Base-by-base conservation (phyloP, 2,797 vertebrate genomes). In the Margarornis squamiger region DNA sequence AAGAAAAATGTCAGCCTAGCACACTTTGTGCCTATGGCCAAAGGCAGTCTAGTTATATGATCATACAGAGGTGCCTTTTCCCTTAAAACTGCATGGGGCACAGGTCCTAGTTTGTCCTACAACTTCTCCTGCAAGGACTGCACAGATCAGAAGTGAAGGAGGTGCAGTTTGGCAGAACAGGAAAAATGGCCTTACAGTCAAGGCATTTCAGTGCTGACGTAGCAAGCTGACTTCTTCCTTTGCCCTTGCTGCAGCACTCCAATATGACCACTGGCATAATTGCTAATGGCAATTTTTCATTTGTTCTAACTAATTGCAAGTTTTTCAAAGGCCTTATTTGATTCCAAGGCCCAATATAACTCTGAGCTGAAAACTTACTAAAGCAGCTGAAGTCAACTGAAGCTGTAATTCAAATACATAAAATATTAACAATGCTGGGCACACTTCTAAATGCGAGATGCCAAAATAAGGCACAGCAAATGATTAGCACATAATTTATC, bases 391-490 rank as follows among this genome's bases (percentile, higher is more conserved):
- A 88, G 81, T 72, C 82, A 90, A 70, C 14, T 58, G 58, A 88
- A 79, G 66, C 48, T 63, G 19, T 46, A 73, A 90, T 94, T 85
- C 79, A 67, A 95, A 93, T 82, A 86, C 24, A 78, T 79, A 82
- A 87, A 89, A 81, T 52, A 86, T 45, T 90, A 95, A 94, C 58
- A 94, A 92, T 52, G 70, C 36, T 45, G n/a, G 92, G 92, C 76
- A 88, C 15, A 19, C 26, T 86, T 86, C 88, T 90, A 92, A 80
- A 78, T 41, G 39, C 4, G 55, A 96, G 43, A 72, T 38, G 59
- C 51, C 79, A 81, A 86, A 90, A 75, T 78, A 90, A 84, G 76
- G 57, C 30, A 68, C 9, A 70, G 49, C 26, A 80, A 86, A 78
- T 55, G 1, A 92, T 78, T 26, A 66, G 51, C 81, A 95, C 38